phyloP scores from a whole-genome alignment of 1,140 invertebrate genomes.

The Colletes gigas region DNA sequence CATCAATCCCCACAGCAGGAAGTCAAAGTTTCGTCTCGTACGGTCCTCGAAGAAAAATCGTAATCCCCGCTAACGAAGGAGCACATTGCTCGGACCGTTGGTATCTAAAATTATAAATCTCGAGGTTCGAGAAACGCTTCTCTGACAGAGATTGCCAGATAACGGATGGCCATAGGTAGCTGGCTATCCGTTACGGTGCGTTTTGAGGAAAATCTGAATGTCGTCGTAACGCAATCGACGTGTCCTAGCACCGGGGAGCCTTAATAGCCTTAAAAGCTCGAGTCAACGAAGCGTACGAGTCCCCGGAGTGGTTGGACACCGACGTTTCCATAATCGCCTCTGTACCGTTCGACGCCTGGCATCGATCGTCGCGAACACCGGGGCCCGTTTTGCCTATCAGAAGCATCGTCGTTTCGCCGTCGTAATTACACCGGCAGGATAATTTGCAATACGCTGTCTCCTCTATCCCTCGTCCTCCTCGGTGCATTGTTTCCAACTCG shows the following conservation, averaged over 20 bases:
- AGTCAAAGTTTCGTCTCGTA: no score
- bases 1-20: neutral
- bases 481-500: constrained; percentile 70
- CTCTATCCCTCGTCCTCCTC: constrained; percentile 41
- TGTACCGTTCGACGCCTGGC: constrained; percentile 31
- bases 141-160: no score
- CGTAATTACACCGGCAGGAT: constrained; percentile 65
- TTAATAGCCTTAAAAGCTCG: constrained; percentile 17
- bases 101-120: no score
- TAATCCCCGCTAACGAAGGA: no score
- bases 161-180: no score
- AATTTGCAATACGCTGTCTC: constrained; percentile 59
- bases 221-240: neutral
- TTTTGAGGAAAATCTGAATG: neutral
- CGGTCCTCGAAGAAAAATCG: no score
- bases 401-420: constrained; percentile 64
- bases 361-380: constrained; percentile 34
- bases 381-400: constrained; percentile 49
- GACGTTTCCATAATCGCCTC: constrained; percentile 31
- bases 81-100: no score
- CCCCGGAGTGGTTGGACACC: neutral
- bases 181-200: neutral
- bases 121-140: no score
- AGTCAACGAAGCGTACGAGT: constrained; percentile 9
- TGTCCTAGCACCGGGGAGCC: neutral